Evolutionary conservation across 2,797 vertebrate species (phyloP).

Genomic region (Pterois miles): DNA sequence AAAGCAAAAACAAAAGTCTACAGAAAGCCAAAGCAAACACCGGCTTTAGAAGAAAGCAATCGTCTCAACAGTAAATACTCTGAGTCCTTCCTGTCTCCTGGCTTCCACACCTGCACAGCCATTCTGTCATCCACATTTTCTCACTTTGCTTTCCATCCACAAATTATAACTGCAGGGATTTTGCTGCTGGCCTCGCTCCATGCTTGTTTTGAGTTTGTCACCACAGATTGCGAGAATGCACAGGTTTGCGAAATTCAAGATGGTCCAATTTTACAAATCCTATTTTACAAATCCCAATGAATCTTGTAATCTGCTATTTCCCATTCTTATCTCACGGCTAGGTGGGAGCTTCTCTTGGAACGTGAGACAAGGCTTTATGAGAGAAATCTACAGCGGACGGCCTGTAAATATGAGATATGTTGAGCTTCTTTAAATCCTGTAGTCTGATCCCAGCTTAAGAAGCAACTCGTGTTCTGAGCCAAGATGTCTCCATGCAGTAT

Average conservation of each 20-base stretch:
- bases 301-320: constrained; percentile 74
- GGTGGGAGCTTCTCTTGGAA: constrained; percentile 56
- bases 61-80: background rate
- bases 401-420: constrained; percentile 74
- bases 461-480: constrained; percentile 48
- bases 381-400: constrained; percentile 48
- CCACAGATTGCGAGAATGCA: constrained; percentile 37
- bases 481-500: constrained; percentile 51
- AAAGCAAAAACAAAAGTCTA: background rate
- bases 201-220: constrained; percentile 24
- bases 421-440: constrained; percentile 63
- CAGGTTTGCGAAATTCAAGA: constrained; percentile 57
- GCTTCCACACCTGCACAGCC: background rate
- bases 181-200: constrained; percentile 29
- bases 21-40: background rate
- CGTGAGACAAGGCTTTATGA: constrained; percentile 55
- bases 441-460: constrained; percentile 70
- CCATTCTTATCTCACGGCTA: constrained; percentile 60
- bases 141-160: constrained; percentile 10
- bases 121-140: background rate
- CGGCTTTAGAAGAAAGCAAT: background rate
- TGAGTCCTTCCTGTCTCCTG: background rate
- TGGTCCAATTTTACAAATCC: constrained; percentile 71
- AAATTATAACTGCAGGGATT: constrained; percentile 23
- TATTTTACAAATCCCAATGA: constrained; percentile 66